These are phyloP conservation scores for Berghia stephanieae DNA, from an alignment of 1,140 invertebrate species.

Conservation along the genomic window DNA sequence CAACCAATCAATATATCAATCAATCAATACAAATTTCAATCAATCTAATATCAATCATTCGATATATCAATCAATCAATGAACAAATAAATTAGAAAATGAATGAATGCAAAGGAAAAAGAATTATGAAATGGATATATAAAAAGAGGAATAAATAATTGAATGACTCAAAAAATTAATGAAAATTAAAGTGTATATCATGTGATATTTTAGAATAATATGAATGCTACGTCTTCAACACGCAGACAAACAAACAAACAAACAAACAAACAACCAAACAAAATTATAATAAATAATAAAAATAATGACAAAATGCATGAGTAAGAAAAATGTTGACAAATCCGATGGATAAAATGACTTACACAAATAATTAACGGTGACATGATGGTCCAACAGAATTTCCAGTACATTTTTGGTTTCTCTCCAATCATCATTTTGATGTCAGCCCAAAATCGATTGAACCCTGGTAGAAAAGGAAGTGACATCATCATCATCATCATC, in stretches of 20 bases:
- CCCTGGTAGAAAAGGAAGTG: slow-evolving; percentile 39
- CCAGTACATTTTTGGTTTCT: slow-evolving; percentile 72
- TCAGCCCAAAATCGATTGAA: slow-evolving; percentile 73
- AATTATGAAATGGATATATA: slow-evolving; percentile 11
- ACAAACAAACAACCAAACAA: too few species aligned
- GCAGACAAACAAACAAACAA: too few species aligned
- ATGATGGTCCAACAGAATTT: slow-evolving; percentile 74
- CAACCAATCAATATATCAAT: neutral
- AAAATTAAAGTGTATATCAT: too few species aligned
- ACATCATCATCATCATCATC: too few species aligned
- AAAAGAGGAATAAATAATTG: neutral
- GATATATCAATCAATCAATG: neutral
- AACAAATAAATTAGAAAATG: neutral
- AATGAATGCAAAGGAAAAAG: neutral
- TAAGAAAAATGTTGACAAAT: too few species aligned
- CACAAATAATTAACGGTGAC: slow-evolving; percentile 73
- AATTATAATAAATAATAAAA: too few species aligned
- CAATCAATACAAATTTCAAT: too few species aligned
- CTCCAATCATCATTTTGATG: slow-evolving; percentile 76
- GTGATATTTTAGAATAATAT: too few species aligned
- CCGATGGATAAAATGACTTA: too few species aligned
- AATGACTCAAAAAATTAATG: neutral
- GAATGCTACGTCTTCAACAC: too few species aligned
- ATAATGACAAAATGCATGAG: too few species aligned
- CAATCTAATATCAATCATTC: too few species aligned